Evolutionary conservation across 2,888 invertebrate species (phyloP).

Genomic region (Sisyra terminalis): DNA sequence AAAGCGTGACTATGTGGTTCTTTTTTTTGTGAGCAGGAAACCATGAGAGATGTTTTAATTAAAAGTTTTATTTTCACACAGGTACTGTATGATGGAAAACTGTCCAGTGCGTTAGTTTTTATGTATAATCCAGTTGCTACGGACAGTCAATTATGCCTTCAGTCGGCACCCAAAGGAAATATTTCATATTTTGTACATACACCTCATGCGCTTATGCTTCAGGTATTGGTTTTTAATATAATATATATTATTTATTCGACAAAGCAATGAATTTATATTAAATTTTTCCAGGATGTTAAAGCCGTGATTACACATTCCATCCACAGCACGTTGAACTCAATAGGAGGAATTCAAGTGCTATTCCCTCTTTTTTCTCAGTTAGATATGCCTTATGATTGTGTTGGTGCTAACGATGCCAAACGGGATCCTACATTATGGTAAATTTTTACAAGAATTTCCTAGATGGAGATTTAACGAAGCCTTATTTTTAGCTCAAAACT

Average conservation of each 20-base stretch:
- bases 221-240: conserved; percentile 38
- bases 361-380: conserved; percentile 96
- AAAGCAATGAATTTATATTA: conserved; percentile 7
- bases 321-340: conserved; percentile 95
- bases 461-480: conserved; percentile 2
- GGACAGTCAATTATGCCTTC: conserved; percentile 94
- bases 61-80: conserved; percentile 24
- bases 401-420: conserved; percentile 56
- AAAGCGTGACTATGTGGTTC: no score
- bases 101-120: conserved; percentile 93
- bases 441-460: conserved; percentile 20
- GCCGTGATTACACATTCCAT: conserved; percentile 98
- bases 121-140: conserved; percentile 99
- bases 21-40: no score
- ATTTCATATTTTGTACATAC: conserved; percentile 97
- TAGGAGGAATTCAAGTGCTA: conserved; percentile 95
- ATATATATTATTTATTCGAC: neutral
- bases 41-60: no score
- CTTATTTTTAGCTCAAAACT: conserved; percentile 81
- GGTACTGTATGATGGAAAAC: conserved; percentile 96
- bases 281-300: conserved; percentile 79
- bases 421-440: conserved; percentile 81
- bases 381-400: conserved; percentile 79
- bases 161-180: conserved; percentile 96
- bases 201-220: conserved; percentile 97